phyloP scores from a whole-genome alignment of 2,888 invertebrate species.

The Eutolmus rufibarbis region DNA sequence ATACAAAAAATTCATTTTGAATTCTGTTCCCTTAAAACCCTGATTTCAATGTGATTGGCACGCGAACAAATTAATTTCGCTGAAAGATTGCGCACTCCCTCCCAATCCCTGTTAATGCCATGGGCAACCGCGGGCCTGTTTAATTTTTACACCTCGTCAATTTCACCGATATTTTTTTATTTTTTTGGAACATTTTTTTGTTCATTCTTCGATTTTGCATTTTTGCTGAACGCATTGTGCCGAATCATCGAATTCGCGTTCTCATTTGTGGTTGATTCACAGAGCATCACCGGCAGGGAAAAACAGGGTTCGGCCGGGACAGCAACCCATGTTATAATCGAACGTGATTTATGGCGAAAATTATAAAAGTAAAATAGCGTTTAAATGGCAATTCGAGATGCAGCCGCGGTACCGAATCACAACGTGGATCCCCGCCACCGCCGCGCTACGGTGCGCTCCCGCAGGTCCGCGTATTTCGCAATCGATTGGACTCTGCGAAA shows the following conservation, averaged over 20 bases:
- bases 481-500: conserved; percentile 18
- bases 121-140: background rate
- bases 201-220: background rate
- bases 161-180: background rate
- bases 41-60: background rate
- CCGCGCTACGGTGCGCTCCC: background rate
- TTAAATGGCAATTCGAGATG: conserved; percentile 40
- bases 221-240: conserved; percentile 26
- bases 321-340: conserved; percentile 41
- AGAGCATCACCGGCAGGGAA: conserved; percentile 39
- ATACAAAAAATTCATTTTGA: too few species aligned
- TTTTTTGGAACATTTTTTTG: background rate
- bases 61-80: background rate
- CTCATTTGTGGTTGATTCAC: conserved; percentile 48
- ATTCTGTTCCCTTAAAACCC: background rate
- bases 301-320: conserved; percentile 18
- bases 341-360: conserved; percentile 47
- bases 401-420: background rate
- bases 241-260: conserved; percentile 44
- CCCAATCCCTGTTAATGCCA: background rate
- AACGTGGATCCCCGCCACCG: background rate
- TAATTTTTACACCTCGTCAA: conserved; percentile 25
- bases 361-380: conserved; percentile 43
- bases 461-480: background rate
- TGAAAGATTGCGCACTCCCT: background rate